Evolutionary conservation across 1,140 invertebrate genomes (phyloP).

Genomic region (Tenebrio molitor): DNA sequence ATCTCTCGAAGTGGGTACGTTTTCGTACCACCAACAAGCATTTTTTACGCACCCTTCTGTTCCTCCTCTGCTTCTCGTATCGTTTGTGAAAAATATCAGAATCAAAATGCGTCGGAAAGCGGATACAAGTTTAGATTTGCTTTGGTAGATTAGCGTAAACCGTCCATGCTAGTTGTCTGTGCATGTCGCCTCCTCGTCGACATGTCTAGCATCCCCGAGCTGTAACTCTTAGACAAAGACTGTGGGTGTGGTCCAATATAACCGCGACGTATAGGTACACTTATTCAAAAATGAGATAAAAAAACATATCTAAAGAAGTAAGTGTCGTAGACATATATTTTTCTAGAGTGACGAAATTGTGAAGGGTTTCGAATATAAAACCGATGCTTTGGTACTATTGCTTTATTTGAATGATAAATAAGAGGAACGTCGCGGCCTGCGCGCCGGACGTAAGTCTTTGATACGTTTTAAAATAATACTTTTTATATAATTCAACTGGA

Average conservation of each 20-base stretch:
- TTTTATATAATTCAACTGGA: slow-evolving; percentile 49
- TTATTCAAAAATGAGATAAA: slow-evolving; percentile 50
- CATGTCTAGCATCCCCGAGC: slow-evolving; percentile 45
- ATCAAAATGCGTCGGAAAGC: slow-evolving; percentile 38
- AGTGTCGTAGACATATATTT: slow-evolving; percentile 58
- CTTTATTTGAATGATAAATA: slow-evolving; percentile 59
- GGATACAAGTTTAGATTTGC: slow-evolving; percentile 44
- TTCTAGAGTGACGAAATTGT: slow-evolving; percentile 57
- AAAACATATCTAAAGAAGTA: slow-evolving; percentile 57
- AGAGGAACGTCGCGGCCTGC: slow-evolving; percentile 18
- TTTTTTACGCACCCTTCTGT: slow-evolving; percentile 14
- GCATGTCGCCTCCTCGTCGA: slow-evolving; percentile 26
- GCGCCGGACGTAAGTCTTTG: slow-evolving; percentile 32
- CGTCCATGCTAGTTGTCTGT: slow-evolving; percentile 45
- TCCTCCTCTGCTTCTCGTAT: slow-evolving; percentile 8
- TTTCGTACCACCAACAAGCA: slow-evolving; percentile 36
- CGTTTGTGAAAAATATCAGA: slow-evolving; percentile 26
- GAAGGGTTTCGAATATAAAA: slow-evolving; percentile 38
- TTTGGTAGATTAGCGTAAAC: slow-evolving; percentile 49
- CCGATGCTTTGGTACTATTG: slow-evolving; percentile 64
- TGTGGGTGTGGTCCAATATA: slow-evolving; percentile 58
- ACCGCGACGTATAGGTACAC: slow-evolving; percentile 49
- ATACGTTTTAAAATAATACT: slow-evolving; percentile 37
- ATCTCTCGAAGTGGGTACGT: slow-evolving; percentile 39
- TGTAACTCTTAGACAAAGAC: slow-evolving; percentile 56